phyloP scores from a whole-genome alignment of 2,888 invertebrate genomes.

The Zygothrica quintamaculata region DNA sequence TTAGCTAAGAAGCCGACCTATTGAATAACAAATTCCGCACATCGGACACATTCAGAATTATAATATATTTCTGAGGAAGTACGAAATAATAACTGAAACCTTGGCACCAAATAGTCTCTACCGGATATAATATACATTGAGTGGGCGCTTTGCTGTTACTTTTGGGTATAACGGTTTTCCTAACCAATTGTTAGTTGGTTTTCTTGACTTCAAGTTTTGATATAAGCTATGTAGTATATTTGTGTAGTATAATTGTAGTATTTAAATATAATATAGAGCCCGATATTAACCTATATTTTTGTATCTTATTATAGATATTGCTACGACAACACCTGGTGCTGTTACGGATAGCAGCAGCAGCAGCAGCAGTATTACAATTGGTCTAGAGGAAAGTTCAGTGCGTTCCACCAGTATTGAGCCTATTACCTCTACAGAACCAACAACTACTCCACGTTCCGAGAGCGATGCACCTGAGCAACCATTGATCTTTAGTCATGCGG shows the following conservation, averaged over 20 bases:
- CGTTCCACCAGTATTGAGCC: slow-evolving; percentile 81
- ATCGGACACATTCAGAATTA: neutral
- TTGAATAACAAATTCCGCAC: neutral
- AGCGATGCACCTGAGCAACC: slow-evolving; percentile 30
- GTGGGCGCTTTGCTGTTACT: too few species aligned
- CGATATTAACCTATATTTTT: neutral
- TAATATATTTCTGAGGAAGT: too few species aligned
- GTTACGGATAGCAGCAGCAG: slow-evolving; percentile 18
- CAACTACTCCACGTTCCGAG: slow-evolving; percentile 77
- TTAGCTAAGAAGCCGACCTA: neutral
- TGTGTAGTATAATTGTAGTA: too few species aligned
- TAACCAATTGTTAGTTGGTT: too few species aligned
- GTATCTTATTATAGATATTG: slow-evolving; percentile 19
- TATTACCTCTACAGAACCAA: slow-evolving; percentile 81
- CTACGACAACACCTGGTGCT: slow-evolving; percentile 16
- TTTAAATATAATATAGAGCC: too few species aligned
- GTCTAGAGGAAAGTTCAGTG: slow-evolving; percentile 43
- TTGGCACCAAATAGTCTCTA: too few species aligned
- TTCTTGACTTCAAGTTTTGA: neutral
- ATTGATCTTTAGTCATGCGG: slow-evolving; percentile 34
- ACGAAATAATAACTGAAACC: too few species aligned
- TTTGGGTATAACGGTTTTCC: too few species aligned
- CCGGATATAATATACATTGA: too few species aligned
- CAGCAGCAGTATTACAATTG: neutral
- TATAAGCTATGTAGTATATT: too few species aligned